A percentile compares a stretch with the other conserved stretches of the same genome.
Conservation (phyloP, 2,888 invertebrate species). For the Spodoptera exigua region DNA sequence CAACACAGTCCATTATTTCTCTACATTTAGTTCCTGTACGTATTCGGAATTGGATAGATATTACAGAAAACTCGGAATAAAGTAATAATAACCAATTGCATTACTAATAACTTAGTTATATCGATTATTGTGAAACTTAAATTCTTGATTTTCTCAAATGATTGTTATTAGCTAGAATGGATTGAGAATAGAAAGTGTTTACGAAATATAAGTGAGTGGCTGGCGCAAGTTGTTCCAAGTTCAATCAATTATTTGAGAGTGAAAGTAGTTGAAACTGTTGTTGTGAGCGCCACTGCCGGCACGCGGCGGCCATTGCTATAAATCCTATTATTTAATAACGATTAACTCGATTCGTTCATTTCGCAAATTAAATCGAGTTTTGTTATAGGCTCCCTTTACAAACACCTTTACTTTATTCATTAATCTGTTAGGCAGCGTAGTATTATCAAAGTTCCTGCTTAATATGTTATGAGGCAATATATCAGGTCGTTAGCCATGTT, state of each 20-base stretch:
- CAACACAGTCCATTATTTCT: too few relatives aligned
- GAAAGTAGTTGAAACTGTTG: slow-evolving; percentile 61
- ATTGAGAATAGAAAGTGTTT: slow-evolving; percentile 42
- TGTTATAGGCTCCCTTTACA: slow-evolving; percentile 77
- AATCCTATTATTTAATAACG: slow-evolving; percentile 71
- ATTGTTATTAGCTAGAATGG: too few relatives aligned
- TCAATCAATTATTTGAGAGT: slow-evolving; percentile 61
- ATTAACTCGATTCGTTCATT: slow-evolving; percentile 75
- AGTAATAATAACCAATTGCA: too few relatives aligned
- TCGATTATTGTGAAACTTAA: too few relatives aligned
- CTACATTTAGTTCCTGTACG: too few relatives aligned
- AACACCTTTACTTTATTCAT: slow-evolving; percentile 85
- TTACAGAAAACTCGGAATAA: too few relatives aligned
- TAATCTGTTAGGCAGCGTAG: too few relatives aligned
- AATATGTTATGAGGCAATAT: slow-evolving; percentile 13
- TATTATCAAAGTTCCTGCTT: too few relatives aligned
- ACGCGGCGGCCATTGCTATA: slow-evolving; percentile 58
- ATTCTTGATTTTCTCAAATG: too few relatives aligned
- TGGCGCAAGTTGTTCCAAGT: slow-evolving; percentile 47
- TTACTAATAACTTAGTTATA: too few relatives aligned
- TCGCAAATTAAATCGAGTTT: slow-evolving; percentile 79
- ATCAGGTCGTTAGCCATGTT: slow-evolving; percentile 77
- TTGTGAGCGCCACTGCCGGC: slow-evolving; percentile 41
- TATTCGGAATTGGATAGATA: too few relatives aligned
- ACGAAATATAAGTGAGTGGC: slow-evolving; percentile 46